A percentile compares a stretch with the other conserved stretches of the same genome.
phyloP scores from a whole-genome alignment of 2,113 vertebrate genomes.

The Cephalopterus ornatus region DNA sequence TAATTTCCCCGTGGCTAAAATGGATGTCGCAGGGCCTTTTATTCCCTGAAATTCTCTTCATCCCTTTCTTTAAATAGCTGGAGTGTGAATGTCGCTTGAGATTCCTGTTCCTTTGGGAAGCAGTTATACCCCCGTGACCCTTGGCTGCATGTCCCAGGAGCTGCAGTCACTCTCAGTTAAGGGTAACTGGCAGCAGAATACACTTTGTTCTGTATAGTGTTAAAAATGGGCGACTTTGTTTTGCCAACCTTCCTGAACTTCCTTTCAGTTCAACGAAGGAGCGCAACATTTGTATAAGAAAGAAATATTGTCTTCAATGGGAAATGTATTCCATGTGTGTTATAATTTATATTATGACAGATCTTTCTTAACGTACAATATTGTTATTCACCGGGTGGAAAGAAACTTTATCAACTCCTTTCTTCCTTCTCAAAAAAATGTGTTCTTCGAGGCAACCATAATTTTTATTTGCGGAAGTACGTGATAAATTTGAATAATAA shows the following conservation, averaged over 20 bases:
- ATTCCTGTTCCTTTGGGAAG: conserved; percentile 32
- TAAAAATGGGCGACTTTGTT: conserved; percentile 78
- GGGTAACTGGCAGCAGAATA: conserved; percentile 66
- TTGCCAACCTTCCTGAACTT: conserved; percentile 79
- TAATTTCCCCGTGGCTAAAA: background rate
- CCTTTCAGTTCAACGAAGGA: conserved; percentile 72
- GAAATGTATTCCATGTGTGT: conserved; percentile 83
- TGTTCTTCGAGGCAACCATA: conserved; percentile 51
- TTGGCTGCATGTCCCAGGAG: conserved; percentile 62
- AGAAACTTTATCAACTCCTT: conserved; percentile 62
- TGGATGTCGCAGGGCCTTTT: background rate
- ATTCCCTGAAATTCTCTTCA: background rate
- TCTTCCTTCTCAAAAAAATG: background rate
- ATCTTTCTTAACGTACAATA: conserved; percentile 73
- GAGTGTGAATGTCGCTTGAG: conserved; percentile 23
- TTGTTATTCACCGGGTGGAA: conserved; percentile 69
- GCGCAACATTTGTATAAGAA: conserved; percentile 80
- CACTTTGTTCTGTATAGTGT: conserved; percentile 72
- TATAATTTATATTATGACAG: conserved; percentile 79
- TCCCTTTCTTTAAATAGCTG: background rate
- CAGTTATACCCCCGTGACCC: conserved; percentile 30
- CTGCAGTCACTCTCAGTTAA: conserved; percentile 66
- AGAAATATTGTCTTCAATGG: conserved; percentile 81
- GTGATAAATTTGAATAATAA: conserved; percentile 72
- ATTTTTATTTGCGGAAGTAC: conserved; percentile 68